Evolutionary conservation across 2,888 invertebrate species (phyloP).

Genomic region (Alloscopus bannaensis): DNA sequence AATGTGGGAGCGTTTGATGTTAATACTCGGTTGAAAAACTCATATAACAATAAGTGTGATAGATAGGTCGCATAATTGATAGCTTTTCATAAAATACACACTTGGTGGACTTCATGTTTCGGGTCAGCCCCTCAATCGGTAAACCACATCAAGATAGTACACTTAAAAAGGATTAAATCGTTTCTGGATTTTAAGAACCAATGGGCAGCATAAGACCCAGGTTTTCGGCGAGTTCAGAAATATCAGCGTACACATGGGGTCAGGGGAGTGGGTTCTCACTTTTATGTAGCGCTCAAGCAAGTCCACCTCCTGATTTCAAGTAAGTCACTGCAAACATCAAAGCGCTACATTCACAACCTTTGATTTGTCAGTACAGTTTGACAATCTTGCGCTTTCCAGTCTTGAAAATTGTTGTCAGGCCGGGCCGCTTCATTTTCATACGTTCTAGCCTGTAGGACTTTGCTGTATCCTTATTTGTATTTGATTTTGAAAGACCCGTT

Average conservation of each 20-base stretch:
- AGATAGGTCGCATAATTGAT: not conserved
- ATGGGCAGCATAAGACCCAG: slow-evolving; percentile 73
- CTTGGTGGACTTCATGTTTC: slow-evolving; percentile 40
- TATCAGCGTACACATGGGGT: slow-evolving; percentile 70
- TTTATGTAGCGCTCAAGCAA: slow-evolving; percentile 79
- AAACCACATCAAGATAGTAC: not conserved
- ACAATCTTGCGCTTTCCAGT: not conserved
- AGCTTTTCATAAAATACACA: slow-evolving; percentile 2
- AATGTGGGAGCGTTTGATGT: too few relatives aligned
- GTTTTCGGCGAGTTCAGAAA: slow-evolving; percentile 72
- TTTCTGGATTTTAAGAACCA: slow-evolving; percentile 69
- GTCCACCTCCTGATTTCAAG: slow-evolving; percentile 79
- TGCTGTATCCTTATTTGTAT: not conserved
- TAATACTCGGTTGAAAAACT: too few relatives aligned
- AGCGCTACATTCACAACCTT: too few relatives aligned
- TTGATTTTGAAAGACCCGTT: slow-evolving; percentile 69
- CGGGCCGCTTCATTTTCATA: slow-evolving; percentile 31
- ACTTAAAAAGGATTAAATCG: not conserved
- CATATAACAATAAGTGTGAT: too few relatives aligned
- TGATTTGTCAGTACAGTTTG: not conserved
- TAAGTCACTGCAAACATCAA: too few relatives aligned
- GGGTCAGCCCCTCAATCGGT: slow-evolving; percentile 31
- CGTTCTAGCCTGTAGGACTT: not conserved
- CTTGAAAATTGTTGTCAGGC: not conserved
- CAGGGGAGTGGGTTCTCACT: slow-evolving; percentile 74